Conservation (phyloP, 2,113 vertebrate genomes). For the Nestor notabilis region DNA sequence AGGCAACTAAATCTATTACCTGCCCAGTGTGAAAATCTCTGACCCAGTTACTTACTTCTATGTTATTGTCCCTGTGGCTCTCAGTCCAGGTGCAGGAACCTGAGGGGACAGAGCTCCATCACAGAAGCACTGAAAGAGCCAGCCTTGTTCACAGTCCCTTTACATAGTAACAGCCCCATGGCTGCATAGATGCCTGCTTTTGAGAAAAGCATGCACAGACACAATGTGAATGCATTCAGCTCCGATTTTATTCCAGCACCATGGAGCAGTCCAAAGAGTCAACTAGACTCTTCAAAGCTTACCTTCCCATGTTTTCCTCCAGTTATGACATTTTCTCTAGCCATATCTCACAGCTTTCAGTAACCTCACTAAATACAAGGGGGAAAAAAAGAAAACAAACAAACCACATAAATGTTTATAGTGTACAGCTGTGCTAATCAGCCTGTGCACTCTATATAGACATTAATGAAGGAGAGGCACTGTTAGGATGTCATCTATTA, state of each 20-base stretch:
- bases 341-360: not conserved
- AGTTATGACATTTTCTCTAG: not conserved
- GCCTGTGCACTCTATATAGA: not conserved
- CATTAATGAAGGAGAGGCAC: not conserved
- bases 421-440: not conserved
- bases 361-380: not conserved
- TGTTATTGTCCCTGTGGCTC: not conserved
- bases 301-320: fast-evolving
- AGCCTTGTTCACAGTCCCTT: not conserved
- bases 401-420: not conserved
- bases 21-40: not conserved
- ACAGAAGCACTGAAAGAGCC: not conserved
- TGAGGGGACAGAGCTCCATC: not conserved
- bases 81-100: not conserved
- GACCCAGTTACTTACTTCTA: not conserved
- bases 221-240: not conserved
- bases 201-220: not conserved
- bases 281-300: not conserved
- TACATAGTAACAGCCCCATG: not conserved
- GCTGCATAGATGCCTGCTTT: not conserved
- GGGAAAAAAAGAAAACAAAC: not conserved
- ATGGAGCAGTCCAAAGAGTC: not conserved
- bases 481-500: not conserved
- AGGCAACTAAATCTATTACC: not conserved
- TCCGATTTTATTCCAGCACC: not conserved